Percentiles rank a stretch among this genome's conserved stretches.
These are phyloP conservation scores for Pipistrellus pygmaeus DNA, from an alignment of 2,797 vertebrate genomes.

Conservation along the genomic window DNA sequence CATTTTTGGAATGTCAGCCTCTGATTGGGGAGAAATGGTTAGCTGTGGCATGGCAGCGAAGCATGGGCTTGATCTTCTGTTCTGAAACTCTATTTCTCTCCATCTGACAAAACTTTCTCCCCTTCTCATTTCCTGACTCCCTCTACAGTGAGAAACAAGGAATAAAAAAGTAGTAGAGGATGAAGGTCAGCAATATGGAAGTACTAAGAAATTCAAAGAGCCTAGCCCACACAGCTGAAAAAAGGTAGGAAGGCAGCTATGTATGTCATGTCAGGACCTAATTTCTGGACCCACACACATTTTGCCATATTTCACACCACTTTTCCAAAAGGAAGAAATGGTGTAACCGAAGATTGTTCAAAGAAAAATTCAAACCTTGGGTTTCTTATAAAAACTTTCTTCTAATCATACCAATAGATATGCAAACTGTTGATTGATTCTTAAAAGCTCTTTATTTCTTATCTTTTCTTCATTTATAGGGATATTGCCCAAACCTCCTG, in stretches of 20 bases:
- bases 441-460: constrained; percentile 35
- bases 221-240: background rate
- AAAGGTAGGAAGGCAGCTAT: background rate
- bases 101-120: background rate
- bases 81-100: background rate
- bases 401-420: background rate
- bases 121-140: constrained; percentile 34
- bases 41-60: background rate
- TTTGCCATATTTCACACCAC: background rate
- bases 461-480: background rate
- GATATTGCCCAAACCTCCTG: background rate
- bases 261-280: background rate
- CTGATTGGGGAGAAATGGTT: background rate
- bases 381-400: constrained; percentile 3
- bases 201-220: background rate
- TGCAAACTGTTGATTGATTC: background rate
- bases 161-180: background rate
- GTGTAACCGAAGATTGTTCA: background rate
- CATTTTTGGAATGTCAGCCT: background rate
- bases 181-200: background rate
- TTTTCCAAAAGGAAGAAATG: constrained; percentile 13
- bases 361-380: background rate
- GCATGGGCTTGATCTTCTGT: background rate
- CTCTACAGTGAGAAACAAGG: constrained; percentile 12
- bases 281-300: background rate